A percentile compares a stretch with the other conserved stretches of the same genome.
Evolutionary conservation across 2,797 vertebrate species (phyloP).

Genomic region (Muraenolepis orangiensis): DNA sequence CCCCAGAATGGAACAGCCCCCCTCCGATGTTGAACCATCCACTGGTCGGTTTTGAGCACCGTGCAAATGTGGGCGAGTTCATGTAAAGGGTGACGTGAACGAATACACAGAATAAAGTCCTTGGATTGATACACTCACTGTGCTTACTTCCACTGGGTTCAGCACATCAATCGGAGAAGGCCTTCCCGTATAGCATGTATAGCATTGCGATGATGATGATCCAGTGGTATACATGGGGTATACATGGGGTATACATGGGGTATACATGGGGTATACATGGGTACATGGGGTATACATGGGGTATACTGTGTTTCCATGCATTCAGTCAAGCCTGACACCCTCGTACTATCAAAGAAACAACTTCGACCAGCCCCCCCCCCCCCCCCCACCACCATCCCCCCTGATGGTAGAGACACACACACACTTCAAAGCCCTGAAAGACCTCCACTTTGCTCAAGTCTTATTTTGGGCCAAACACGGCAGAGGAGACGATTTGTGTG

Average conservation of each 20-base stretch:
- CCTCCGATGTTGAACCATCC: no score
- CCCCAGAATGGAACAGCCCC: no score
- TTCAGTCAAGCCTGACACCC: slow-evolving; percentile 46
- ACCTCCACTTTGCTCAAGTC: slow-evolving; percentile 52
- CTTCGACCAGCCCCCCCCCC: slow-evolving; percentile 34
- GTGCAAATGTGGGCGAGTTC: slow-evolving; percentile 28
- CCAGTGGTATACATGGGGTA: slow-evolving; percentile 11
- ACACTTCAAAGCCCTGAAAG: slow-evolving; percentile 36
- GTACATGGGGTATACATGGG: slow-evolving; percentile 9
- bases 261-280: slow-evolving; percentile 12
- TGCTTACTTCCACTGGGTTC: slow-evolving; percentile 31
- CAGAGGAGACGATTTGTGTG: slow-evolving; percentile 69
- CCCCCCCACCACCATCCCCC: slow-evolving; percentile 40
- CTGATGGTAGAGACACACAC: slow-evolving; percentile 62
- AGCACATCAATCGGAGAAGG: slow-evolving; percentile 45
- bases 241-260: slow-evolving; percentile 6
- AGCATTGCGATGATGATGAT: background rate
- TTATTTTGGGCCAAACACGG: slow-evolving; percentile 75
- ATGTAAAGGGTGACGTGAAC: background rate
- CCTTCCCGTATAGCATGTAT: no score
- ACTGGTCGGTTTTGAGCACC: background rate
- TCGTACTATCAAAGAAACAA: slow-evolving; percentile 54
- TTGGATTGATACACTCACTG: background rate
- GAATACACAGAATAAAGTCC: background rate
- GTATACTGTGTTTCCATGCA: slow-evolving; percentile 33